These are phyloP conservation scores for Petrocephalus zakoni DNA, from an alignment of 2,113 vertebrate species.

Conservation along the genomic window DNA sequence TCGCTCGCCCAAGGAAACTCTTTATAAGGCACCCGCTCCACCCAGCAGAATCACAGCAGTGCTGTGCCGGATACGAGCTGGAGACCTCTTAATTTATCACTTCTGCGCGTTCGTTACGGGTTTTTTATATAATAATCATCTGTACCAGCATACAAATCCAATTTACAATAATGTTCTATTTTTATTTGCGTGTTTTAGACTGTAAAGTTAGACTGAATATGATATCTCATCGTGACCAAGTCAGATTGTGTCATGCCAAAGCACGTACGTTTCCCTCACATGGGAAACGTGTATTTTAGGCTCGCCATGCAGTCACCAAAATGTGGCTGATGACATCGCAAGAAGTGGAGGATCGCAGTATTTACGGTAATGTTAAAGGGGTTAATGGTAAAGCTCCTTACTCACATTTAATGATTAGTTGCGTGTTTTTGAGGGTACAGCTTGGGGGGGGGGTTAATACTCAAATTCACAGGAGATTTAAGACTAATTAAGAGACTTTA, in stretches of 20 bases:
- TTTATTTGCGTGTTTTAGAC: not conserved
- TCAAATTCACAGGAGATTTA: not conserved
- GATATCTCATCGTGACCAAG: not conserved
- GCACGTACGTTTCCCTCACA: not conserved
- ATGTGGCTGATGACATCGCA: not conserved
- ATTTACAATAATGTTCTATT: not conserved
- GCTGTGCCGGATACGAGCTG: not conserved
- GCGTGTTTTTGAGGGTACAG: not conserved
- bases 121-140: not conserved
- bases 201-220: not conserved
- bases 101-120: not conserved
- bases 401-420: not conserved
- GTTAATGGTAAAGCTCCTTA: not conserved
- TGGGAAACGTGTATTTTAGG: not conserved
- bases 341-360: not conserved
- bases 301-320: not conserved
- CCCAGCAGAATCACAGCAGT: not conserved
- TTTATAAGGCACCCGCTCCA: slow-evolving; percentile 2
- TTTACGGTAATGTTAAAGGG: not conserved
- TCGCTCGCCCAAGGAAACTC: no score
- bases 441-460: not conserved
- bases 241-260: not conserved
- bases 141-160: not conserved
- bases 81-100: no score
- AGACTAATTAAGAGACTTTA: not conserved